phyloP scores from a whole-genome alignment of 2,888 invertebrate genomes.

The Steinernema scapterisci region DNA sequence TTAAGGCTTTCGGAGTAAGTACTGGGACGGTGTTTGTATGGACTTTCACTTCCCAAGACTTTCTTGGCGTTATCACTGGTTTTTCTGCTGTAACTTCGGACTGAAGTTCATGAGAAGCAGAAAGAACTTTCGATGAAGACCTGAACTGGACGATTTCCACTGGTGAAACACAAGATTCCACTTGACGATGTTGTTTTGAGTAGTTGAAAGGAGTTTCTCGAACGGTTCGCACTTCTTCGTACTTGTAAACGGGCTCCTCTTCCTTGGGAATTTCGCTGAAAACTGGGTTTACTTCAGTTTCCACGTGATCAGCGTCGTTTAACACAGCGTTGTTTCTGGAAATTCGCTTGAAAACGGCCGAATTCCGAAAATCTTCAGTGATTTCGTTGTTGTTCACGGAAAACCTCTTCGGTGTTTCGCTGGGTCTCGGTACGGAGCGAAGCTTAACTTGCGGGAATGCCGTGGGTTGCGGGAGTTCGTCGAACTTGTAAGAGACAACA shows the following conservation, averaged over 20 bases:
- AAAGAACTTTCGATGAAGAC: too few relatives aligned
- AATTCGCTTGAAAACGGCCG: constrained; percentile 12
- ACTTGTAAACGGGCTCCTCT: constrained; percentile 19
- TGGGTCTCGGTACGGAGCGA: background rate
- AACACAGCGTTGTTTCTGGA: background rate
- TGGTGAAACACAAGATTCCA: too few relatives aligned
- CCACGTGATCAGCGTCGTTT: background rate
- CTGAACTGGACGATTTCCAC: too few relatives aligned
- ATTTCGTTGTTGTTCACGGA: background rate
- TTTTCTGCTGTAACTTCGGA: background rate
- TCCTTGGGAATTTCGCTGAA: background rate
- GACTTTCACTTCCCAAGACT: constrained; percentile 7
- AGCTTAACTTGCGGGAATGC: background rate
- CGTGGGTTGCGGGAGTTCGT: background rate
- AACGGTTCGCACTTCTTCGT: constrained; percentile 1
- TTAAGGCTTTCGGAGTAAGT: constrained; percentile 5
- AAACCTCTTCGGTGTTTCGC: background rate
- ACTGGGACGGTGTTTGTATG: constrained; percentile 3
- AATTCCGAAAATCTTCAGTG: constrained; percentile 18
- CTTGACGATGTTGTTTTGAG: background rate
- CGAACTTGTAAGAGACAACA: background rate
- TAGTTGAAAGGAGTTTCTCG: background rate
- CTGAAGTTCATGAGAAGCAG: too few relatives aligned
- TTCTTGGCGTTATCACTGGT: background rate
- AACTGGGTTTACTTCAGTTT: background rate